Conservation (phyloP, 30 jellyfish, hydroid and myxozoan species). For the Chrysaora quinquecirrha region DNA sequence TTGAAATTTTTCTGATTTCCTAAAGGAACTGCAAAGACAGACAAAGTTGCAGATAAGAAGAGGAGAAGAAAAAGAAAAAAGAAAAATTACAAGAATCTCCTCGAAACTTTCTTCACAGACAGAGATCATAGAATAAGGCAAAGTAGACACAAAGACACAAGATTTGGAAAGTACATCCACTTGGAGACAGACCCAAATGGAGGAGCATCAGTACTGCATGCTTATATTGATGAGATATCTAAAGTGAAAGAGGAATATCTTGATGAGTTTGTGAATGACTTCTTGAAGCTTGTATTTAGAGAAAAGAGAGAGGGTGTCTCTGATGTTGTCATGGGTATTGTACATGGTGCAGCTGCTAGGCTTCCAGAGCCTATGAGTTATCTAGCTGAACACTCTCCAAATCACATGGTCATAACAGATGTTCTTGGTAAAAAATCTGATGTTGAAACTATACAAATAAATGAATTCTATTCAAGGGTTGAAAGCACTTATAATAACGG, state of each 20-base stretch:
- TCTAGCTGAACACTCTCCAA: constrained; percentile 66
- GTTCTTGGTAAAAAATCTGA: constrained; percentile 92
- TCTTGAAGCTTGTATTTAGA: constrained; percentile 66
- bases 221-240: constrained; percentile 92
- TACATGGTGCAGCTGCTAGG: constrained; percentile 90
- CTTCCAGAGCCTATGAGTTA: constrained; percentile 90
- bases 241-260: constrained; percentile 86
- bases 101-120: constrained; percentile 82
- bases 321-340: constrained; percentile 93
- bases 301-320: constrained; percentile 82
- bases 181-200: constrained; percentile 91
- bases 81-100: constrained; percentile 74
- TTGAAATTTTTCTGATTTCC: no score
- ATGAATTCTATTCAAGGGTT: constrained; percentile 75
- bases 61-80: not conserved
- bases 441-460: constrained; percentile 70
- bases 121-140: constrained; percentile 69
- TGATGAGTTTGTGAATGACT: constrained; percentile 89
- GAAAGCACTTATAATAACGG: constrained; percentile 83
- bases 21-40: not conserved
- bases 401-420: constrained; percentile 84
- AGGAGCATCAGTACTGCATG: constrained; percentile 93
- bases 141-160: constrained; percentile 42
- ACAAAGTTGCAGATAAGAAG: not conserved
- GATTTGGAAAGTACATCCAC: constrained; percentile 90